A percentile compares a stretch with the other conserved stretches of the same genome.
Conservation (phyloP, 2,113 vertebrate genomes). For the Albula glossodonta region DNA sequence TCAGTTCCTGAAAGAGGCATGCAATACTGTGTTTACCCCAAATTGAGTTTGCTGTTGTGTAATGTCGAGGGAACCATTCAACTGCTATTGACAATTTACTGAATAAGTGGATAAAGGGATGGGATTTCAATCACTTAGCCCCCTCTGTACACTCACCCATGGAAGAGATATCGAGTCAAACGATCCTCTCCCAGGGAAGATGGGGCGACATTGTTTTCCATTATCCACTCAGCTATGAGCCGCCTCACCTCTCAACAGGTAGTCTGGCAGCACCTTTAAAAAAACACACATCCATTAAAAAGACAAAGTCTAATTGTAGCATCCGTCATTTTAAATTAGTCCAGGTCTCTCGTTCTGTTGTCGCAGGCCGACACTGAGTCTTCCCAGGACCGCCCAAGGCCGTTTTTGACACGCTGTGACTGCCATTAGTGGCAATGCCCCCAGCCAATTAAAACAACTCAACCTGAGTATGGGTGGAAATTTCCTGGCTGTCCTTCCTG, state of each 20-base stretch:
- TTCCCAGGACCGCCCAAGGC: background rate
- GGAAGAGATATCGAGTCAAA: background rate
- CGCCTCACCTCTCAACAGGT: background rate
- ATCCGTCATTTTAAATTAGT: constrained; percentile 7
- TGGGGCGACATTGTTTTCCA: background rate
- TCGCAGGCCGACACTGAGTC: background rate
- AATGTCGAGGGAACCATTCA: background rate
- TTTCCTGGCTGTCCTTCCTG: background rate
- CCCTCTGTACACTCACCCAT: background rate
- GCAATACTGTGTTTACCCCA: background rate
- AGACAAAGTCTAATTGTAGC: background rate
- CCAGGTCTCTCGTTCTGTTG: background rate
- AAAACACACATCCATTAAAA: background rate
- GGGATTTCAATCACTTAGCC: constrained; percentile 3
- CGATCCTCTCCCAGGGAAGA: background rate
- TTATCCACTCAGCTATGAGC: background rate
- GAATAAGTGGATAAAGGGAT: background rate
- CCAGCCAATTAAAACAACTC: background rate
- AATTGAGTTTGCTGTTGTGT: background rate
- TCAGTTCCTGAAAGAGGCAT: background rate
- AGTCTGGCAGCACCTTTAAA: background rate
- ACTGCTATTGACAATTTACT: background rate
- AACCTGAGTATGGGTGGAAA: background rate
- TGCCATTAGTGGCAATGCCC: background rate
- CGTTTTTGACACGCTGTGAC: background rate